Conservation (phyloP, 2,113 vertebrate species). For the Cnemophilus loriae region DNA sequence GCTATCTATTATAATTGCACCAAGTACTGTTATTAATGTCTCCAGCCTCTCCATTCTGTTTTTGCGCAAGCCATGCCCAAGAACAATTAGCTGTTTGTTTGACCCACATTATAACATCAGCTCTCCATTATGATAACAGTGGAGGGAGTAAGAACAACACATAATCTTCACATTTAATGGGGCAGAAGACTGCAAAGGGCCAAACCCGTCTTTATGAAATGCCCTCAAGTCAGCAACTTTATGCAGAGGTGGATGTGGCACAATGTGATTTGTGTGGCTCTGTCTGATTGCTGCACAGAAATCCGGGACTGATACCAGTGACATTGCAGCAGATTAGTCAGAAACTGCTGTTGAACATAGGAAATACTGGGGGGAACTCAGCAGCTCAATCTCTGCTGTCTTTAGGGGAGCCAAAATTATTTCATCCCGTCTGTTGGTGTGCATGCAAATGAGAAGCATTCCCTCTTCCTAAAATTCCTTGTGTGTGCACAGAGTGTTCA, state of each 20-base stretch:
- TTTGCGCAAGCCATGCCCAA: conserved; percentile 16
- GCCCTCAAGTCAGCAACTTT: conserved; percentile 26
- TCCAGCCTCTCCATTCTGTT: conserved; percentile 20
- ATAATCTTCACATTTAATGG: conserved; percentile 53
- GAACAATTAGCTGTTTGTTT: conserved; percentile 62
- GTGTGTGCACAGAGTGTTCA: background rate
- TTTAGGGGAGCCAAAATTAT: background rate
- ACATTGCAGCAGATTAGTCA: background rate
- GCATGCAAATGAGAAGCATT: background rate
- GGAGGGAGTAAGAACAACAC: conserved; percentile 6
- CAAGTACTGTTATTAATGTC: conserved; percentile 45
- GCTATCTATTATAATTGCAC: conserved; percentile 11
- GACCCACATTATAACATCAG: conserved; percentile 22
- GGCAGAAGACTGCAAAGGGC: conserved; percentile 44
- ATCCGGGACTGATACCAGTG: background rate
- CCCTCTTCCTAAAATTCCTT: background rate
- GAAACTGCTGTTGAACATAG: background rate
- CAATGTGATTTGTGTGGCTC: background rate
- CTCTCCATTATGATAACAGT: conserved; percentile 34
- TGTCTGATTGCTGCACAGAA: background rate
- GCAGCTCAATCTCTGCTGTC: background rate
- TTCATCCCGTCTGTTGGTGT: background rate
- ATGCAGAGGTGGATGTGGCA: background rate
- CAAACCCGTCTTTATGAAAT: conserved; percentile 14
- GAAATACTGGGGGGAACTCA: background rate